A percentile compares a stretch with the other conserved stretches of the same genome.
Evolutionary conservation across 2,113 vertebrate genomes (phyloP).

Genomic region (Numenius arquata): DNA sequence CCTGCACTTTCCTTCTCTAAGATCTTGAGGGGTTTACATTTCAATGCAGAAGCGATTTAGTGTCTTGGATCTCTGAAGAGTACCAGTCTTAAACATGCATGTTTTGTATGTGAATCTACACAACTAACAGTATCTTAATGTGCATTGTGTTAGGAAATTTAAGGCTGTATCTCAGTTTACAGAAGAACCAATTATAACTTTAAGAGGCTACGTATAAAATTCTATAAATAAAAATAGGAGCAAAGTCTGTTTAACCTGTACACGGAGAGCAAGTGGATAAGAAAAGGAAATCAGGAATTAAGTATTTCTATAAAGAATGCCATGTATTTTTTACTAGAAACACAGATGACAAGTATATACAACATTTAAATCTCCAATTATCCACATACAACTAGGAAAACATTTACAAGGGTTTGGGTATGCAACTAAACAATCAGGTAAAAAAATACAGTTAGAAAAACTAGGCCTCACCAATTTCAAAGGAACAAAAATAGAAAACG

Average conservation of each 20-base stretch:
- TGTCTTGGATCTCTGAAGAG: background rate
- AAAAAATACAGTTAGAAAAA: constrained; percentile 54
- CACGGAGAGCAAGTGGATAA: constrained; percentile 40
- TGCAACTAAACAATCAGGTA: constrained; percentile 66
- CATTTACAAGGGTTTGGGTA: constrained; percentile 69
- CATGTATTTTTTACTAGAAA: constrained; percentile 73
- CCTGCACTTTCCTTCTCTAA: background rate
- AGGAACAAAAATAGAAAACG: constrained; percentile 49
- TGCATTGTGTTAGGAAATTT: constrained; percentile 1
- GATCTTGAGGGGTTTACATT: background rate
- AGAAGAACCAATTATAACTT: background rate
- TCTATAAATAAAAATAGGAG: constrained; percentile 43
- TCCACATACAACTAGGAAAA: constrained; percentile 64
- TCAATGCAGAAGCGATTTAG: background rate
- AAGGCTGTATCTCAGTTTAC: constrained; percentile 73
- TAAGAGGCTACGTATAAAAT: constrained; percentile 13
- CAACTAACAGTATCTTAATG: background rate
- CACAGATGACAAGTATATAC: constrained; percentile 66
- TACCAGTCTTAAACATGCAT: background rate
- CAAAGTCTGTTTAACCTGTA: constrained; percentile 65
- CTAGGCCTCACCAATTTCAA: constrained; percentile 41
- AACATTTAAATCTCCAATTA: constrained; percentile 65
- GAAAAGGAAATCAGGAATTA: constrained; percentile 69
- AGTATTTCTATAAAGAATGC: constrained; percentile 60
- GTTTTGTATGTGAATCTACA: background rate